Conservation (phyloP, 2,888 invertebrate species). For the Athalia cordata region DNA sequence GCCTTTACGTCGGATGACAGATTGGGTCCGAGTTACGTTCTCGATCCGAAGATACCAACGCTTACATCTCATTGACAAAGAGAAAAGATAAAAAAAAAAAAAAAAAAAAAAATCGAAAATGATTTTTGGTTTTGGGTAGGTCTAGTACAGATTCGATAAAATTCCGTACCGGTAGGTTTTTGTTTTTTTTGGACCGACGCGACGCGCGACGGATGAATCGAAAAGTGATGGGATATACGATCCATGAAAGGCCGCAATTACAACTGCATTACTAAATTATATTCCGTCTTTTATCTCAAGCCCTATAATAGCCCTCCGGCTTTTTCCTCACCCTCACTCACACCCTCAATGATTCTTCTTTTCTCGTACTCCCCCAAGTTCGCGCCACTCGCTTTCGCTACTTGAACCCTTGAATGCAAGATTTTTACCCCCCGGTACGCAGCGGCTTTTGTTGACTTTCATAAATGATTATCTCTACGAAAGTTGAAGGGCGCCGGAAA, state of each 20-base stretch:
- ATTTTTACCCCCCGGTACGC: constrained; percentile 29
- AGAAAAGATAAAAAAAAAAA: too few species aligned
- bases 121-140: background rate
- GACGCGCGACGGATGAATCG: background rate
- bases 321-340: background rate
- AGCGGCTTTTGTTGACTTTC: constrained; percentile 40
- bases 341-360: background rate
- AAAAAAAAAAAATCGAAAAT: too few species aligned
- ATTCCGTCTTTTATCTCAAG: constrained; percentile 21
- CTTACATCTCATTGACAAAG: too few species aligned
- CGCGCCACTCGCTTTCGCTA: constrained; percentile 38
- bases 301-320: constrained; percentile 1
- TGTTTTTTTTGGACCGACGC: background rate
- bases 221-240: constrained; percentile 3
- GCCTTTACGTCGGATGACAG: constrained; percentile 26
- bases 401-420: constrained; percentile 37
- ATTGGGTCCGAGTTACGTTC: constrained; percentile 6
- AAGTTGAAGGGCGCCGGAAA: constrained; percentile 35
- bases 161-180: background rate
- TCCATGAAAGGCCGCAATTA: constrained; percentile 39
- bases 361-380: constrained; percentile 4
- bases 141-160: background rate
- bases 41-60: background rate
- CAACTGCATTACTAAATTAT: constrained; percentile 39
- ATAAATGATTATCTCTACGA: constrained; percentile 40